A percentile compares a stretch with the other conserved stretches of the same genome.
phyloP scores from a whole-genome alignment of 1,140 invertebrate genomes.

The Coelopa frigida region DNA sequence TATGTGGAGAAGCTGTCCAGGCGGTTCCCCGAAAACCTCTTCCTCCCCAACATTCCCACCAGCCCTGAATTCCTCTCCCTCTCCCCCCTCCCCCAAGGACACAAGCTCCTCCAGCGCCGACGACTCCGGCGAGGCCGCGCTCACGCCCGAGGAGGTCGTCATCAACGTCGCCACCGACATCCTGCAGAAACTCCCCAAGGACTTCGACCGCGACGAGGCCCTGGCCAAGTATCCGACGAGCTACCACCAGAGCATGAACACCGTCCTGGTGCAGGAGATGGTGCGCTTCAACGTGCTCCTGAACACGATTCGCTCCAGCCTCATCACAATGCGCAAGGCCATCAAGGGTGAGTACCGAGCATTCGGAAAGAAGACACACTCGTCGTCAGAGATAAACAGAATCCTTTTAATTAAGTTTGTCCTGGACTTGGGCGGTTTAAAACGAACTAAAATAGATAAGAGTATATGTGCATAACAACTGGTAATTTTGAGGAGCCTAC shows the following conservation, averaged over 20 bases:
- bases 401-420: too few species aligned
- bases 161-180: constrained; percentile 64
- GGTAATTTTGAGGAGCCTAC: too few species aligned
- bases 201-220: constrained; percentile 62
- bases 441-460: too few species aligned
- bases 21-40: constrained; percentile 37
- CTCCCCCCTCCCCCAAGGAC: constrained; percentile 29
- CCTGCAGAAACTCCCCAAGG: constrained; percentile 61
- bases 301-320: constrained; percentile 62
- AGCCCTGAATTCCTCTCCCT: constrained; percentile 36
- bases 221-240: constrained; percentile 69
- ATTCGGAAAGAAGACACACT: too few species aligned
- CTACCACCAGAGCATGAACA: constrained; percentile 66
- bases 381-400: too few species aligned
- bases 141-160: constrained; percentile 59
- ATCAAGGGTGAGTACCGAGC: constrained; percentile 77
- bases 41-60: constrained; percentile 33
- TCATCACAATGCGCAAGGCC: constrained; percentile 76
- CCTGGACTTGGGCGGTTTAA: too few species aligned
- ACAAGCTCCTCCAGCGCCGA: constrained; percentile 45
- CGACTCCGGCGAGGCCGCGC: constrained; percentile 25
- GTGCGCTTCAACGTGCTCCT: constrained; percentile 80
- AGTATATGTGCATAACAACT: too few species aligned
- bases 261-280: constrained; percentile 89
- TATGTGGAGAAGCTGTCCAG: constrained; percentile 29